phyloP scores from a whole-genome alignment of 2,888 invertebrate genomes.

The Callyntrura sp. region DNA sequence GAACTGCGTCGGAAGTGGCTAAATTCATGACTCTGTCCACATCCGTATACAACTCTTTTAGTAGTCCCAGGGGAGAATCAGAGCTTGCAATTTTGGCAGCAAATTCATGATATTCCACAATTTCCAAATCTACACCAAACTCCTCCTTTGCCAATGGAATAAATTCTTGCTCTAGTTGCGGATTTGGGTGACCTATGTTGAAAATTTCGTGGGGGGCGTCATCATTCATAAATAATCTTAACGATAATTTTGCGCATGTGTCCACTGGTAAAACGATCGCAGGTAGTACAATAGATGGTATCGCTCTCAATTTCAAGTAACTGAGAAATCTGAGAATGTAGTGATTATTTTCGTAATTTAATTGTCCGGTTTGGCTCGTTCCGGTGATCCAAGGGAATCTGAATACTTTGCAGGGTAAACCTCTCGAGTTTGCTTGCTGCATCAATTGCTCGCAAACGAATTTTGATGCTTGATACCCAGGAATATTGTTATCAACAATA shows the following conservation, averaged over 20 bases:
- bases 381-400: too few species aligned
- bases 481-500: neutral
- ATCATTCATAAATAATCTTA: conserved; percentile 51
- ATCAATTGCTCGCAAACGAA: too few species aligned
- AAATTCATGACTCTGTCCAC: conserved; percentile 8
- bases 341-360: conserved; percentile 42
- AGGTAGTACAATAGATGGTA: neutral
- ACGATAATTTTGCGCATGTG: conserved; percentile 23
- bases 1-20: conserved; percentile 10
- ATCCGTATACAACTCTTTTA: conserved; percentile 38
- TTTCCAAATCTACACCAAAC: conserved; percentile 47
- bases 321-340: conserved; percentile 48
- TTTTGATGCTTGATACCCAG: conserved; percentile 3
- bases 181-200: conserved; percentile 51
- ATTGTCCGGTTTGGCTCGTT: conserved; percentile 22
- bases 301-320: conserved; percentile 19
- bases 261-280: conserved; percentile 29
- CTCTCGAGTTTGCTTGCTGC: too few species aligned
- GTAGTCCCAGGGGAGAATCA: neutral
- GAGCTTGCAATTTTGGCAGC: conserved; percentile 2
- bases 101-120: conserved; percentile 61
- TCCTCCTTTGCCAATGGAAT: conserved; percentile 63
- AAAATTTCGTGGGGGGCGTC: conserved; percentile 57
- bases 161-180: conserved; percentile 35
- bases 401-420: too few species aligned